Evolutionary conservation across 2,113 vertebrate species (phyloP).

Genomic region (Aptenodytes patagonicus): DNA sequence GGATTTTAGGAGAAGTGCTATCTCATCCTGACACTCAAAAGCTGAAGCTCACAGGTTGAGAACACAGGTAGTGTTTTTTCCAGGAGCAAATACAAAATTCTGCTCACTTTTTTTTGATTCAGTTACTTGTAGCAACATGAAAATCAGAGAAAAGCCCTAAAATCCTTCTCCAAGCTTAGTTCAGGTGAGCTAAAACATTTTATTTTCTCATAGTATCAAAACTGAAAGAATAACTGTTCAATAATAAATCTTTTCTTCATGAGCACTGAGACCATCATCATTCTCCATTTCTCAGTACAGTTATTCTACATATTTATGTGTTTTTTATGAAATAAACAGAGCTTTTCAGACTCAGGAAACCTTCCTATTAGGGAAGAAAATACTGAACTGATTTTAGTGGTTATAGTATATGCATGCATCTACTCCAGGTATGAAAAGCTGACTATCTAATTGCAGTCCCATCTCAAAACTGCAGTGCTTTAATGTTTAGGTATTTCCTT

Average conservation of each 20-base stretch:
- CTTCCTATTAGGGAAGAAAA: neutral
- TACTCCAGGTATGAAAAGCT: neutral
- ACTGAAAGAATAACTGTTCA: neutral
- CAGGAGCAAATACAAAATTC: neutral
- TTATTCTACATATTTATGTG: neutral
- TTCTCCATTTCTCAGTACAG: neutral
- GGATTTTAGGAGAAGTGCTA: neutral
- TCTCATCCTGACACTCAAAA: neutral
- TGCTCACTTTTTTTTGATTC: neutral
- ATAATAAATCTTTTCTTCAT: neutral
- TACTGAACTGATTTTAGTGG: neutral
- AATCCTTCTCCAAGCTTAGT: neutral
- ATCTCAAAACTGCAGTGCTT: neutral
- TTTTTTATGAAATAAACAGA: neutral
- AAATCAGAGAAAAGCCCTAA: neutral
- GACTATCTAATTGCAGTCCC: neutral
- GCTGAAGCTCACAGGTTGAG: neutral
- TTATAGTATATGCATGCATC: neutral
- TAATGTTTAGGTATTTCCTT: neutral
- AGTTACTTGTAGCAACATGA: neutral
- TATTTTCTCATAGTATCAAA: neutral
- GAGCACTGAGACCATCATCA: neutral
- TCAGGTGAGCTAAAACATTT: neutral
- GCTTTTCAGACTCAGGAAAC: neutral
- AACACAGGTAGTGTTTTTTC: neutral